Base-by-base conservation (phyloP, 1,140 invertebrate genomes). In the Drosophila bocki region DNA sequence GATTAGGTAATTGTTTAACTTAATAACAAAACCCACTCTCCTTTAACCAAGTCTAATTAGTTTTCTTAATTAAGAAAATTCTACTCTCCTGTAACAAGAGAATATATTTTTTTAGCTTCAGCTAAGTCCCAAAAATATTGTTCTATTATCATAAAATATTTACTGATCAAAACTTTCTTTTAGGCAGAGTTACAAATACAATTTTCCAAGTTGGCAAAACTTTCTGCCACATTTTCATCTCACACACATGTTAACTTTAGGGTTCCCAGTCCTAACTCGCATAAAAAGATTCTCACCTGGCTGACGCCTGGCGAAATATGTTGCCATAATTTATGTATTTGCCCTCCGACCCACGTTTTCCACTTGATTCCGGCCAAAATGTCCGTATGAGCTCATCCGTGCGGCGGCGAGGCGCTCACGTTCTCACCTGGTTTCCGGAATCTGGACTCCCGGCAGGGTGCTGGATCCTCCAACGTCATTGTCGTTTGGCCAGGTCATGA, bases 401-500 rank as follows among this genome's bases (percentile, higher is more conserved):
- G 47, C 35, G 41, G 42, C 13, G 29, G 22, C 48, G 42, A 47
- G 29, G 42, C 5, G 35, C 47, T 62, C 57, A 68, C 65, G 65
- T 69, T 68, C 63, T 53, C 67, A 42, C 47, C 37, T 54, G 19
- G 63, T 44, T 53, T 19, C 47, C 29, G 44, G 60, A 15, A 64
- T 45, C 39, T 12, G 22, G 57, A 9, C 9, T 26, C 50, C 62
- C n/a, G 29, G 54, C 12, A 7, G 45, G 19, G 13, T 32, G 32
- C 35, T 15, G 7, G 62, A 35, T 33, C 53, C 35, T 11, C 37
- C 35, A 26, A 67, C 62, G 62, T 44, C 47, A 48, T 57, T 57
- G 50, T 78, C 60, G 56, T 45, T 75, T 72, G 75, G 67, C 57
- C 83, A 56, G 72, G 71, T 78, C 85, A 88, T 88, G 84, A 88